Evolutionary conservation across 2,888 invertebrate genomes (phyloP).

Genomic region (Andrena trimmerana): DNA sequence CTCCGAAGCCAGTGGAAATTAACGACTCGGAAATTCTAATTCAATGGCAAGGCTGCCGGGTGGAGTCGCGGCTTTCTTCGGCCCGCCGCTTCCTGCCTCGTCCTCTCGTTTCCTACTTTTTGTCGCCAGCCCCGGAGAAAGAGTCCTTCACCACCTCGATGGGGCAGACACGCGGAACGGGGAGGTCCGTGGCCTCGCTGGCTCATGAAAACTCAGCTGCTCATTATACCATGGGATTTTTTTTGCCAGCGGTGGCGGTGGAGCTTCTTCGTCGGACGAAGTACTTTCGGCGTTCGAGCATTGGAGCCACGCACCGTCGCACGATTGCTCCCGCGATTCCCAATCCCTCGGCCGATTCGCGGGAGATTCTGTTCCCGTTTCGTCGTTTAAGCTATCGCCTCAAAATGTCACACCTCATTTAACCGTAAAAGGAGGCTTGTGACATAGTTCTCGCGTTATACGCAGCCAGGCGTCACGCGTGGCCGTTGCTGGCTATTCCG

Average conservation of each 20-base stretch:
- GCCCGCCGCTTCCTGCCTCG: constrained; percentile 18
- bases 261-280: neutral
- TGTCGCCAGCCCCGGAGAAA: constrained; percentile 44
- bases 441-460: constrained; percentile 31
- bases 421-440: constrained; percentile 50
- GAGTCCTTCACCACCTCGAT: neutral
- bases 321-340: neutral
- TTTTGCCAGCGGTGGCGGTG: neutral
- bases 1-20: constrained; percentile 71
- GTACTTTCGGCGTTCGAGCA: no score
- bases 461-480: constrained; percentile 4
- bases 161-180: neutral
- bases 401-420: constrained; percentile 54
- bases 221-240: constrained; percentile 26
- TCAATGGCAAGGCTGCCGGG: constrained; percentile 78
- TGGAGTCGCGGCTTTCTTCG: constrained; percentile 42
- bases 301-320: no score
- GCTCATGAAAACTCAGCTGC: constrained; percentile 20
- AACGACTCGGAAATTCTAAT: constrained; percentile 80
- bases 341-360: neutral
- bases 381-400: constrained; percentile 24
- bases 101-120: constrained; percentile 38
- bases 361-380: neutral
- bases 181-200: neutral
- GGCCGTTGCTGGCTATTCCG: neutral